Evolutionary conservation across 1,140 invertebrate genomes (phyloP), one percentile per base, ranked within the genome.

Genomic region (Atopsyche davidsoni): DNA sequence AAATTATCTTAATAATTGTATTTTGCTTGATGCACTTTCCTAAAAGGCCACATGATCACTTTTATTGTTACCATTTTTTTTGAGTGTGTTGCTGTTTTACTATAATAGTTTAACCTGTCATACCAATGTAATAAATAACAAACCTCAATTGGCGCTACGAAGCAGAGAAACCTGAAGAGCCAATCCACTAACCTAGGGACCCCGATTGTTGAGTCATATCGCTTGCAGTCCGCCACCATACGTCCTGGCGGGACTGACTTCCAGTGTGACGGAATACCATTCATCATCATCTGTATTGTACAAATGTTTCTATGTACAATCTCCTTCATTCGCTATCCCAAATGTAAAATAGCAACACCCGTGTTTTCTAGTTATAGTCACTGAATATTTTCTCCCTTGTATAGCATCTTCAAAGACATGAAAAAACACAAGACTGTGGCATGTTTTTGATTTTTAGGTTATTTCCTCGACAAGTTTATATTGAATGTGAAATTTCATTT

Each of bases 1-100:
- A n/a, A n/a, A n/a, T n/a, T n/a, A n/a, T n/a, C n/a, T n/a, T n/a
- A n/a, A n/a, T n/a, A n/a, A n/a, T n/a, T n/a, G n/a, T n/a, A n/a
- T n/a, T n/a, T n/a, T n/a, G n/a, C n/a, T n/a, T n/a, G n/a, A n/a
- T n/a, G n/a, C n/a, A n/a, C n/a, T n/a, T n/a, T n/a, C n/a, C n/a
- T n/a, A n/a, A n/a, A n/a, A n/a, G n/a, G n/a, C n/a, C n/a, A n/a
- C n/a, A n/a, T n/a, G n/a, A n/a, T n/a, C n/a, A n/a, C n/a, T n/a
- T n/a, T n/a, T n/a, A n/a, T n/a, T n/a, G n/a, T n/a, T 14, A 24
- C 21, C 16, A 1, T 13, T 28, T 28, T 42, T 13, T 35, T 22
- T 45, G 46, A 58, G 55, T 58, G 55, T 58, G 55, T 58, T 58
- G 55, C 55, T 58, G 55, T 58, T 51, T 53, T 51, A 32, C 22